Percentiles rank a stretch among this genome's conserved stretches.
Evolutionary conservation across 2,113 vertebrate genomes (phyloP).

Genomic region (Cynopterus brachyotis): DNA sequence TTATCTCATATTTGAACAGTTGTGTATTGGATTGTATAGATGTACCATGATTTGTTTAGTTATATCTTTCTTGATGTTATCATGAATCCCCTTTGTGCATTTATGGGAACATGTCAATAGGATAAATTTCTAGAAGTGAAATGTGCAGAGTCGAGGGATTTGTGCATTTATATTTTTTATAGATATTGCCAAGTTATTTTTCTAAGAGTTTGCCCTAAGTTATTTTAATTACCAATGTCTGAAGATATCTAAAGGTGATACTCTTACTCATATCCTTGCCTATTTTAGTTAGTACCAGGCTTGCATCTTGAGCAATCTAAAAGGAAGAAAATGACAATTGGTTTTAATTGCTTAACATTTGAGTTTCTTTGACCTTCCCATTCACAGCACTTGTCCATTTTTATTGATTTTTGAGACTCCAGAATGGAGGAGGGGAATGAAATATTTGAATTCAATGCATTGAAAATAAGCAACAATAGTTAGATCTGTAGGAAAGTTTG

Average conservation of each 20-base stretch:
- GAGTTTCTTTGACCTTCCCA: neutral
- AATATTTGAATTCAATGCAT: neutral
- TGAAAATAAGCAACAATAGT: neutral
- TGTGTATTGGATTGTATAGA: neutral
- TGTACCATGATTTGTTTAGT: neutral
- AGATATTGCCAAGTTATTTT: neutral
- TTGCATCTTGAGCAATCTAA: neutral
- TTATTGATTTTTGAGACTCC: neutral
- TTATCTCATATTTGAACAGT: neutral
- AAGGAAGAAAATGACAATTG: neutral
- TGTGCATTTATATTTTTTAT: neutral
- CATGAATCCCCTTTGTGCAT: neutral
- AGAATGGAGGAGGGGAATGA: neutral
- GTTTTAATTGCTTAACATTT: constrained; percentile 23
- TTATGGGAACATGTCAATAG: neutral
- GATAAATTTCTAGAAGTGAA: neutral
- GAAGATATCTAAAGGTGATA: neutral
- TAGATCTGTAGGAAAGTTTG: neutral
- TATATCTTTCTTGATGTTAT: neutral
- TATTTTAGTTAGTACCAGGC: neutral
- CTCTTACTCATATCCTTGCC: neutral
- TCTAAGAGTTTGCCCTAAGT: neutral
- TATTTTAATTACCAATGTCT: neutral
- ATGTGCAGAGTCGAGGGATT: neutral
- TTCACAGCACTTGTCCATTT: neutral